Conservation (phyloP, 2,113 vertebrate species). For the Chaenocephalus aceratus region DNA sequence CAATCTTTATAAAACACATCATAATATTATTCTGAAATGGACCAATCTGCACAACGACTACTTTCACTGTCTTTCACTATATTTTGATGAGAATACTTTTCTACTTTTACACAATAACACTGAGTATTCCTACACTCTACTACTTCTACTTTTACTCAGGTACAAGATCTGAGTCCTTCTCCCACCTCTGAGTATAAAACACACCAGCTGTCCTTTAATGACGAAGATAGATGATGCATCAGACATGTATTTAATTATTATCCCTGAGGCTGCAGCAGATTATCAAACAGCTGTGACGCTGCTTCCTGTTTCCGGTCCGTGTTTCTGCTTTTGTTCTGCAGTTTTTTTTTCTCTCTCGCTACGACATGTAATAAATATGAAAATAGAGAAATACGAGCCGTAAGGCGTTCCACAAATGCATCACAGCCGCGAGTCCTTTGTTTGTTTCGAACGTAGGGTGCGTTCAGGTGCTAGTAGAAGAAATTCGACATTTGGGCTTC, state of each 20-base stretch:
- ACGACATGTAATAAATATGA: not conserved
- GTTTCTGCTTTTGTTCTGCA: not conserved
- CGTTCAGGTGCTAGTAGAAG: conserved; percentile 15
- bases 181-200: not conserved
- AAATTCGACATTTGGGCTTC: not conserved
- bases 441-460: not conserved
- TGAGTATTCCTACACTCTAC: no score
- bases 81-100: no score
- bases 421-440: not conserved
- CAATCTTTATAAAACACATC: no score
- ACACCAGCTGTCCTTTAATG: not conserved
- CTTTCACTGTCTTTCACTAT: no score
- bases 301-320: conserved; percentile 16
- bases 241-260: conserved; percentile 2
- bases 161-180: no score
- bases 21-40: no score
- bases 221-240: not conserved
- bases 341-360: not conserved
- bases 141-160: no score
- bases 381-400: conserved; percentile 20
- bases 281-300: conserved; percentile 39
- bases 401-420: not conserved
- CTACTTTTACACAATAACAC: no score
- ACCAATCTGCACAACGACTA: no score
- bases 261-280: conserved; percentile 56